Percentiles rank a stretch among this genome's conserved stretches.
Conservation (phyloP, 2,888 invertebrate species). For the Tineola bisselliella region DNA sequence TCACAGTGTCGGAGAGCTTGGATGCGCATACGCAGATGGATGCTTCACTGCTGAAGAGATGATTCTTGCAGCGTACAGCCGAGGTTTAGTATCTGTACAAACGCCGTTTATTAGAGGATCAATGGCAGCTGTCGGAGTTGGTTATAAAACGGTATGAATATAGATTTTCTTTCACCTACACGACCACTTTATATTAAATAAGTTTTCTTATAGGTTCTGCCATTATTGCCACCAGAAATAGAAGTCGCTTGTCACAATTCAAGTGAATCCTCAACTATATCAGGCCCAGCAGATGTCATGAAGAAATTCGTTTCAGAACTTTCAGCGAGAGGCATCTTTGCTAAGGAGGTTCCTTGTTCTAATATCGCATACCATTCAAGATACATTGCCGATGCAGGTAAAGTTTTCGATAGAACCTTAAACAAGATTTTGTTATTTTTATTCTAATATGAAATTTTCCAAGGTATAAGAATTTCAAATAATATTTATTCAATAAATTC, state of each 20-base stretch:
- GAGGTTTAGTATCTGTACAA: constrained; percentile 75
- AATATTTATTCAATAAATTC: too few relatives aligned
- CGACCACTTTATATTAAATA: background rate
- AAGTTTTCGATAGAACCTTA: background rate
- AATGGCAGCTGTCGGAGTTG: constrained; percentile 86
- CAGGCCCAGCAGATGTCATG: constrained; percentile 75
- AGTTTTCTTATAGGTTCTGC: background rate
- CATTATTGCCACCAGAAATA: constrained; percentile 65
- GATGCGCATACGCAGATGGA: constrained; percentile 62
- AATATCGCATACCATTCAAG: constrained; percentile 89
- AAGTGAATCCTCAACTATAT: constrained; percentile 78
- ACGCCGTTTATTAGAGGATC: constrained; percentile 73
- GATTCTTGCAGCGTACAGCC: constrained; percentile 79
- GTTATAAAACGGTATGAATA: constrained; percentile 29
- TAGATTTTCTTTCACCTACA: too few relatives aligned
- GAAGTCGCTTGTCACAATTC: constrained; percentile 85
- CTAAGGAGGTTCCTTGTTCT: constrained; percentile 63
- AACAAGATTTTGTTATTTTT: too few relatives aligned
- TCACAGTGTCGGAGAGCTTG: constrained; percentile 82
- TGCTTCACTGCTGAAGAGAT: constrained; percentile 84
- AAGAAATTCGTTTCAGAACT: constrained; percentile 59
- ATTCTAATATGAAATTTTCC: too few relatives aligned
- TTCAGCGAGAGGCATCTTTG: constrained; percentile 40
- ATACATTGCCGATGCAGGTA: constrained; percentile 74
- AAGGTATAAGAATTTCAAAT: too few relatives aligned